phyloP scores from a whole-genome alignment of 2,797 vertebrate species.

The Discoglossus pictus region DNA sequence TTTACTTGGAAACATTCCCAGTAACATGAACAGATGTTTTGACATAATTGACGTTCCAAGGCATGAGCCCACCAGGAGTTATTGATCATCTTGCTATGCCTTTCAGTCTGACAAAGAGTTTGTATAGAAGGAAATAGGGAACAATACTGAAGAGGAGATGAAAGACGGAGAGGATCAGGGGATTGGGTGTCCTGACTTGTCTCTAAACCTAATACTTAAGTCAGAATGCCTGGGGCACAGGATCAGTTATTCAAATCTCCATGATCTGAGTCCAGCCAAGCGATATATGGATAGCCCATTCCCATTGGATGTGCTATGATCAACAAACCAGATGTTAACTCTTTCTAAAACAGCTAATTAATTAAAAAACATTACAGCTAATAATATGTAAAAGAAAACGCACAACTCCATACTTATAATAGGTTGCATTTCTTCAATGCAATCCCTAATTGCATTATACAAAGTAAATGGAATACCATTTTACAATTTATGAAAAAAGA shows the following conservation, averaged over 20 bases:
- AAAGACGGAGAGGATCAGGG: constrained; percentile 18
- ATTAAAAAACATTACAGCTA: no score
- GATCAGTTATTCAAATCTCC: constrained; percentile 11
- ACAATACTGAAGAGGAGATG: constrained; percentile 24
- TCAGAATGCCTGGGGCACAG: constrained; percentile 20
- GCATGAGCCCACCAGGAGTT: constrained; percentile 5
- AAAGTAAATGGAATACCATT: no score
- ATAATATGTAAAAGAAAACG: no score
- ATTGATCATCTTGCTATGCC: constrained; percentile 9
- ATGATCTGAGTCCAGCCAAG: not conserved
- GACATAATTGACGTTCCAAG: not conserved
- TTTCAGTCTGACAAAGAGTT: constrained; percentile 9
- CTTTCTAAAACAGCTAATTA: no score
- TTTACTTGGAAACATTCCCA: no score
- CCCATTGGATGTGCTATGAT: not conserved
- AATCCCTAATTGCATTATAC: no score
- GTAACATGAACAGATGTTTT: not conserved
- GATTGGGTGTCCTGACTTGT: constrained; percentile 42
- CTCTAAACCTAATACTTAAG: constrained; percentile 1
- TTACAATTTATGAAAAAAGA: no score
- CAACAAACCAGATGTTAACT: not conserved
- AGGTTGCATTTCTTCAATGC: no score
- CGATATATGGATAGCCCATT: not conserved
- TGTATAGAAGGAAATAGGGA: constrained; percentile 10
- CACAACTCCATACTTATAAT: no score